Base-by-base conservation (phyloP, 2,113 vertebrate genomes). In the Thryonomys swinderianus region DNA sequence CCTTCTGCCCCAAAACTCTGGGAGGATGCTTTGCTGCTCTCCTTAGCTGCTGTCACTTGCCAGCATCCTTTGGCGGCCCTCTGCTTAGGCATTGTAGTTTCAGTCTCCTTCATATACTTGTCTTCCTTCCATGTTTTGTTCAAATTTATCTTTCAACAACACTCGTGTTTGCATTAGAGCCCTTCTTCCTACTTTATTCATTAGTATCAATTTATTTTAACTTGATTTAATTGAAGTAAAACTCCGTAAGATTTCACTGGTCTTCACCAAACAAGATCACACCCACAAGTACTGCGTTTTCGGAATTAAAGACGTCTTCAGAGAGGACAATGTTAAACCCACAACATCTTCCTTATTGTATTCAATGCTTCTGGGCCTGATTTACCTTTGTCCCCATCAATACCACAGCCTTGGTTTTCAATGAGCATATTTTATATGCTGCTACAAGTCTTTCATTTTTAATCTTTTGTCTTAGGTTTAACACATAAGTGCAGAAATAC, bases 381-480 rank as follows among this genome's bases (percentile, higher is more conserved):
- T 66, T 90, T 71, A 59, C 51, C 32, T 88, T 55, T 45, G 3
- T 53, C 30, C 94, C 3, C 67, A 71, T 23, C 73, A 59, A 90
- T 30, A 78, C 18, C 37, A 17, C 48, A 80, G 64, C 66, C 20
- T 40, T 48, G 16, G 11, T 71, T 34, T 45, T 18, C 37, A 21
- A 11, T n/a, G 32, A n/a, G 16, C 73, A 9, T 81, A 18, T 32
- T 30, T 83, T 21, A 0, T 11, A 30, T 37, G 62, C 7, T 84
- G 6, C 32, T 59, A 45, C 0, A 66, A 20, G 25, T 12, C 7
- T 78, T 93, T 55, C 9, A 85, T 23, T 81, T 81, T 90, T 34
- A 96, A 67, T 3, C 74, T 88, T 81, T 91, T 95, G 20, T 25
- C n/a, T 78, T 62, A 78, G n/a, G 48, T 84, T 88, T 80, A 81